Evolutionary conservation across 1,140 invertebrate species (phyloP).

Genomic region (Tenebrio molitor): DNA sequence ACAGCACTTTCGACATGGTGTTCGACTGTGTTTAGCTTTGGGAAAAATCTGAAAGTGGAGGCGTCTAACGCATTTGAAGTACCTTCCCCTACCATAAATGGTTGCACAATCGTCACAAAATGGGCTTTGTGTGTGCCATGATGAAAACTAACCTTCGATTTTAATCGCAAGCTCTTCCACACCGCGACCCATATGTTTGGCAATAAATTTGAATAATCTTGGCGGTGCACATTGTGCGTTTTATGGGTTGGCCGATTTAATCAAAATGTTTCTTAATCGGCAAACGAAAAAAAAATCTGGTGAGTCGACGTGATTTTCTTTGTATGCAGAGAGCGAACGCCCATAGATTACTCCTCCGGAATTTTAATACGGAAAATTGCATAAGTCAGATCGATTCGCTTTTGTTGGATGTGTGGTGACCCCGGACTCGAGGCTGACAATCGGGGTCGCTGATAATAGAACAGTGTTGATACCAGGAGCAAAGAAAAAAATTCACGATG

Average conservation of each 20-base stretch:
- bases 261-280: slow-evolving; percentile 31
- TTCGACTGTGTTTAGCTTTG: background rate
- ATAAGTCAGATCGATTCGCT: slow-evolving; percentile 23
- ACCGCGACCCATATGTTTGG: slow-evolving; percentile 16
- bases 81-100: background rate
- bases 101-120: slow-evolving; percentile 8
- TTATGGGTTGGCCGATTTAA: slow-evolving; percentile 32
- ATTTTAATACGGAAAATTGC: slow-evolving; percentile 45
- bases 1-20: background rate
- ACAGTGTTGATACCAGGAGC: too few relatives aligned
- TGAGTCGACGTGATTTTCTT: slow-evolving; percentile 3
- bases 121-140: slow-evolving; percentile 3
- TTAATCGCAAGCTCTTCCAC: background rate
- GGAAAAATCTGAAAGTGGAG: background rate
- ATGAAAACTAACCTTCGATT: slow-evolving; percentile 31
- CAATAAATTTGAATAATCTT: slow-evolving; percentile 34
- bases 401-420: slow-evolving; percentile 12
- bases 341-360: slow-evolving; percentile 11
- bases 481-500: too few relatives aligned
- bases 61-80: background rate
- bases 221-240: background rate
- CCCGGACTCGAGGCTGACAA: slow-evolving; percentile 12
- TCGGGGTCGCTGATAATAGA: background rate
- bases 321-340: slow-evolving; percentile 1
- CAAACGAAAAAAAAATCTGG: slow-evolving; percentile 1